Conservation (phyloP, 2,888 invertebrate genomes). For the Troides aeacus region DNA sequence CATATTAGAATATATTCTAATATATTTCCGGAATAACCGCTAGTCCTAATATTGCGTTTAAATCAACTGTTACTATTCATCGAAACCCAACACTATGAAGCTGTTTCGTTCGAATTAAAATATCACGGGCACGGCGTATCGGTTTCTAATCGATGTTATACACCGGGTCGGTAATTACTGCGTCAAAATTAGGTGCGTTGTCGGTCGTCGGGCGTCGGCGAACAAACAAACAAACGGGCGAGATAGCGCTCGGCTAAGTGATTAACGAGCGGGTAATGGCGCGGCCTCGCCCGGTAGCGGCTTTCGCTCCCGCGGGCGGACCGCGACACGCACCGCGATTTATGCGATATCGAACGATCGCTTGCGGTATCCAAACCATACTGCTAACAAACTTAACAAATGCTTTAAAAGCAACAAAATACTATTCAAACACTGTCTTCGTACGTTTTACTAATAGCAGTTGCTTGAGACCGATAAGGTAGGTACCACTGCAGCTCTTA, state of each 20-base stretch:
- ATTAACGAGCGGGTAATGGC: slow-evolving; percentile 58
- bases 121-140: slow-evolving; percentile 32
- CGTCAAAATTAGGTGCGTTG: slow-evolving; percentile 38
- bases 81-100: slow-evolving; percentile 12
- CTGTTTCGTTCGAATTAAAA: slow-evolving; percentile 20
- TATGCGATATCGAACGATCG: slow-evolving; percentile 39
- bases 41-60: neutral
- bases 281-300: slow-evolving; percentile 43
- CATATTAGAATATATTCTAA: too few relatives aligned
- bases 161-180: slow-evolving; percentile 37
- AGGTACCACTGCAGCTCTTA: too few relatives aligned
- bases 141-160: slow-evolving; percentile 36
- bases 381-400: neutral
- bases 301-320: slow-evolving; percentile 65
- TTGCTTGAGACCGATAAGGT: too few relatives aligned
- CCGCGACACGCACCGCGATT: slow-evolving; percentile 50
- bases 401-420: neutral
- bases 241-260: slow-evolving; percentile 43
- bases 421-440: neutral
- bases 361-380: slow-evolving; percentile 24
- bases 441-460: too few relatives aligned
- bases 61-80: slow-evolving; percentile 15
- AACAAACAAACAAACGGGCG: slow-evolving; percentile 36
- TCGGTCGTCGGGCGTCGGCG: slow-evolving; percentile 30
- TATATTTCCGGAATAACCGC: neutral